Evolutionary conservation across 2,797 vertebrate genomes (phyloP).

Genomic region (Thaleichthys pacificus): DNA sequence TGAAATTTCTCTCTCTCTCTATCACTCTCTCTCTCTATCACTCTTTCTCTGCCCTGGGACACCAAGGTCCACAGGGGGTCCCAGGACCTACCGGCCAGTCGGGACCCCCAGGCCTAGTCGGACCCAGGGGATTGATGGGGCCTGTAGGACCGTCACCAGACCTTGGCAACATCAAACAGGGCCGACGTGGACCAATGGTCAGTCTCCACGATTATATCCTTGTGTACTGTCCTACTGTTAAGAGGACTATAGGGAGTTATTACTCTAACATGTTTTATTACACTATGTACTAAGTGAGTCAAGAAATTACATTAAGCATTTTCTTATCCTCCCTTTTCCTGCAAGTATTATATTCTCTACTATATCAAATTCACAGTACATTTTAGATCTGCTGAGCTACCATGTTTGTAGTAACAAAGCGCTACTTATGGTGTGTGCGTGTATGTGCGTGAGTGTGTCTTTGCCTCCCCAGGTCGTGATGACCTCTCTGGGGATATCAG

Average conservation of each 20-base stretch:
- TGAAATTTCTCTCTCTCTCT: not conserved
- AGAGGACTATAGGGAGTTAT: not conserved
- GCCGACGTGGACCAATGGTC: slow-evolving; percentile 91
- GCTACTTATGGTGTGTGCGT: not conserved
- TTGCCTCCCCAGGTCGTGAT: slow-evolving; percentile 22
- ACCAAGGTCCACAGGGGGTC: slow-evolving; percentile 84
- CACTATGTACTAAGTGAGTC: too few species aligned
- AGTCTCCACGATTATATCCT: slow-evolving; percentile 61
- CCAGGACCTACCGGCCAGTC: slow-evolving; percentile 78
- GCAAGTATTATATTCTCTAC: not conserved
- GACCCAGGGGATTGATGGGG: slow-evolving; percentile 93
- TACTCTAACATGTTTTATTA: too few species aligned
- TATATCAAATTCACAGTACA: not conserved
- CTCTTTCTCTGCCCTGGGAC: slow-evolving; percentile 65
- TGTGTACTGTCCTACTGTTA: not conserved
- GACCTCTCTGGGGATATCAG: slow-evolving; percentile 29
- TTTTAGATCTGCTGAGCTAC: not conserved
- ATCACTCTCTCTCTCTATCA: not conserved
- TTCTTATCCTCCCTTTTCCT: not conserved
- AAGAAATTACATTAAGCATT: not conserved
- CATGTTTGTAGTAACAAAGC: not conserved
- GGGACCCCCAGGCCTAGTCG: slow-evolving; percentile 85
- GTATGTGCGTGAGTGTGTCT: not conserved
- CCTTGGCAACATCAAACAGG: slow-evolving; percentile 90
- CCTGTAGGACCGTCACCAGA: slow-evolving; percentile 93